Base-by-base conservation (phyloP, 2,113 vertebrate species). In the Lucifuga dentata region DNA sequence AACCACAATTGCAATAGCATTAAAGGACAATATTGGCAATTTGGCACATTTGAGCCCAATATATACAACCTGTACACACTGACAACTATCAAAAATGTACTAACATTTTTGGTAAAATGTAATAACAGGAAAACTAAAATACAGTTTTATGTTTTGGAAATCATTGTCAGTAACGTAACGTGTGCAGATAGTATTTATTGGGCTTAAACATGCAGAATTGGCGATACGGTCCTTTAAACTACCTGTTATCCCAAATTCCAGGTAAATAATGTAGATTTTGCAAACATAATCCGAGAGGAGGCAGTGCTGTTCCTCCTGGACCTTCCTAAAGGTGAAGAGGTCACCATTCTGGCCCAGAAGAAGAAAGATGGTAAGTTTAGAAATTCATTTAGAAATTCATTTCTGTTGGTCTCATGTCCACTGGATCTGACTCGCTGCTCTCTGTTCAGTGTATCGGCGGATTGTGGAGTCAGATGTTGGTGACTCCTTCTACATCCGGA, bases 191-290 rank as follows among this genome's bases (percentile, higher is more conserved):
- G n/a, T n/a, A n/a, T n/a, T n/a, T n/a, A n/a, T n/a, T n/a, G n/a
- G n/a, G n/a, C n/a, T n/a, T n/a, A n/a, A n/a, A n/a, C n/a, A n/a
- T n/a, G n/a, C n/a, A n/a, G n/a, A n/a, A n/a, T n/a, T n/a, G n/a
- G n/a, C n/a, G n/a, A n/a, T n/a, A n/a, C n/a, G n/a, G n/a, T n/a
- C n/a, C n/a, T n/a, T n/a, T n/a, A n/a, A n/a, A n/a, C n/a, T n/a
- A n/a, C n/a, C 5, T 67, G 35, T 59, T 67, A 74, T 86, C 24
- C 23, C 1, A 8, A 64, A 61, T 80, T 86, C 0, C 75, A 99
- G 97, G 97, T 99, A 90, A 99, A 99, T 82, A 99, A 98, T 44
- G 96, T 99, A 19, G 98, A 99, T 88, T 99, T 99, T 93, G 97
- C 97, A 75, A 99, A 99, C 84, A 98, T 99, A 82, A 98, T 99